Base-by-base conservation (phyloP, 2,888 invertebrate species). In the Perdita meconis region DNA sequence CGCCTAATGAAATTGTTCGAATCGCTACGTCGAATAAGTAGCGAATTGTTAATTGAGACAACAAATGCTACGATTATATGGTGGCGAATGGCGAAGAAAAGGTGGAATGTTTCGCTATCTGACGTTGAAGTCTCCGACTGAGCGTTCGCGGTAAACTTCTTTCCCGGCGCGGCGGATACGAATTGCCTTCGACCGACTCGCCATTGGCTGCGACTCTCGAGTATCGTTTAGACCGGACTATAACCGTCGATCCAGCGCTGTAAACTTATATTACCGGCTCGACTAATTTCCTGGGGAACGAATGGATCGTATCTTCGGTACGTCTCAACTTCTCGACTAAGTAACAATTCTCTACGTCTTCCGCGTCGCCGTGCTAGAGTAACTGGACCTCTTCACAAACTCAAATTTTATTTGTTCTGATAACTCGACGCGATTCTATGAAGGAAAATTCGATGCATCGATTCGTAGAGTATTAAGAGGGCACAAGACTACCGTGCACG, bases 41-140 rank as follows among this genome's bases (percentile, higher is more conserved):
- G 19, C 19, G n/a, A n/a, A n/a, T n/a, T 16, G 8, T 0, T 8
- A 5, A 19, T 16, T 44, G 44, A 5, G 8, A 16, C 19, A 16
- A 0, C 44, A 42, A 30, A 42, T 42, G n/a, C n/a, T 26, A 16
- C 16, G 24, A 42, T 1, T 12, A 13, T 19, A 19, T 34, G 13
- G 47, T 44, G n/a, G 42, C 34, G 19, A 6, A 50, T 26, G 19
- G 30, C 34, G 65, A 57, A 57, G 30, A 63, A 44, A 55, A 36
- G 34, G 8, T 5, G 61, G 57, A 56, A 74, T 59, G 65, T 24
- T 69, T 80, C 73, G 65, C 55, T 26, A 53, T 47, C 78, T 47
- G 83, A 83, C 83, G 83, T 83, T 83, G 69, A 83, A 83, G 75
- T 83, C 83, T 83, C 83, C 80, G 64, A 50, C 56, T 40, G 16